Evolutionary conservation across 2,113 vertebrate genomes (phyloP).

Genomic region (Salvelinus fontinalis): DNA sequence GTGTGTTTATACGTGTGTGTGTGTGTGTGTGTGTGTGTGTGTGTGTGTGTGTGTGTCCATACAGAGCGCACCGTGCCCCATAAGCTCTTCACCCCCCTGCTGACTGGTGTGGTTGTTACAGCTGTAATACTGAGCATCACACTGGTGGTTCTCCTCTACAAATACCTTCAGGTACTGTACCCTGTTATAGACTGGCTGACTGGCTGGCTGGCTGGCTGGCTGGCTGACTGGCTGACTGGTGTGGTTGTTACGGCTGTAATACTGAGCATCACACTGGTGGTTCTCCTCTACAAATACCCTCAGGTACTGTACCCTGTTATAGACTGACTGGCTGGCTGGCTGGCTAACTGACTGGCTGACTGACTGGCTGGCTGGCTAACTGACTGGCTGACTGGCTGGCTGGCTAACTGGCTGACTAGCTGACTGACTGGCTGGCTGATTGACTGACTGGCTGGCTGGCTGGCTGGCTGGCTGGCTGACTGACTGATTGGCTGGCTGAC

Average conservation of each 20-base stretch:
- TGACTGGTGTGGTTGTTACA: constrained; percentile 84
- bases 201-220: constrained; percentile 23
- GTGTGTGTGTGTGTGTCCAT: constrained; percentile 18
- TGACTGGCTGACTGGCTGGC: no score
- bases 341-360: no score
- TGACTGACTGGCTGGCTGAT: no score
- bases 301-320: constrained; percentile 81
- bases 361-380: fast-evolving
- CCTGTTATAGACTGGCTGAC: constrained; percentile 73
- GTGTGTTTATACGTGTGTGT: constrained; percentile 16
- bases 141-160: constrained; percentile 87
- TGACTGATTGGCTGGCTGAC: constrained; percentile 42
- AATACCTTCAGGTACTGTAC: constrained; percentile 86
- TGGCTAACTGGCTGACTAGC: no score
- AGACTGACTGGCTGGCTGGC: constrained; percentile 56
- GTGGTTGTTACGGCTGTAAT: constrained; percentile 82
- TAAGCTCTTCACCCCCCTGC: constrained; percentile 90
- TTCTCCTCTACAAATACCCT: constrained; percentile 90
- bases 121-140: constrained; percentile 82
- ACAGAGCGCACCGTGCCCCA: constrained; percentile 84
- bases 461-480: no score
- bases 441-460: no score
- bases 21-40: constrained; percentile 14
- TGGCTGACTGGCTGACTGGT: constrained; percentile 72
- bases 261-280: constrained; percentile 83